Evolutionary conservation across 1,140 invertebrate species (phyloP).

Genomic region (Drosophila fuyamai): DNA sequence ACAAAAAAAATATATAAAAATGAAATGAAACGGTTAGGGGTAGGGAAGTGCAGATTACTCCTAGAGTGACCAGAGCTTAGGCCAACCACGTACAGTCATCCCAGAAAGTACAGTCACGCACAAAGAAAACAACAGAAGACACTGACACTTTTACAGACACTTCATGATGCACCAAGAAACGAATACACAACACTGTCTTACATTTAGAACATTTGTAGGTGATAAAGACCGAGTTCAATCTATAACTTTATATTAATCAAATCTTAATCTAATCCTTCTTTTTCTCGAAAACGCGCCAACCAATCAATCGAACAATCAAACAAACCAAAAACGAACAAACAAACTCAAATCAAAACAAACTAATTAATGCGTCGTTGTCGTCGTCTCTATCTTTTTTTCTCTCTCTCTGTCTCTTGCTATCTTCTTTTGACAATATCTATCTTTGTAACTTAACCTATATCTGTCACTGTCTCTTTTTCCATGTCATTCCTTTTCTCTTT

Average conservation of each 20-base stretch:
- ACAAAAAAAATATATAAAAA: constrained; percentile 10
- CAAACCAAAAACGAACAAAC: constrained; percentile 37
- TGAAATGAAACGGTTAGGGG: constrained; percentile 10
- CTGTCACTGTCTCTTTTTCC: constrained; percentile 31
- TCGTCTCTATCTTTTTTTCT: constrained; percentile 38
- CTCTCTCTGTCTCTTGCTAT: constrained; percentile 11
- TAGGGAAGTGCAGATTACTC: neutral
- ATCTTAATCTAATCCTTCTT: constrained; percentile 64
- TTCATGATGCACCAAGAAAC: constrained; percentile 43
- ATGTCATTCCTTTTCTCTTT: constrained; percentile 21
- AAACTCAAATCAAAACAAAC: constrained; percentile 38
- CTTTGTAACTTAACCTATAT: constrained; percentile 22
- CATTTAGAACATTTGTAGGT: constrained; percentile 39
- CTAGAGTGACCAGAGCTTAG: constrained; percentile 26
- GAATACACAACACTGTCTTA: constrained; percentile 33
- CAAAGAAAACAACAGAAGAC: constrained; percentile 51
- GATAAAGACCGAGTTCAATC: constrained; percentile 52
- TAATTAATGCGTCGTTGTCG: constrained; percentile 39
- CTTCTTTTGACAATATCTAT: constrained; percentile 9
- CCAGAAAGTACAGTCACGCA: constrained; percentile 44
- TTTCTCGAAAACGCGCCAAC: constrained; percentile 58
- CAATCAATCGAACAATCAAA: constrained; percentile 30
- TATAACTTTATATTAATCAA: constrained; percentile 67
- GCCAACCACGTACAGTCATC: constrained; percentile 48
- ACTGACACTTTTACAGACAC: constrained; percentile 30